These are phyloP conservation scores for Rattus rattus DNA, from an alignment of 2,113 vertebrate genomes.

Conservation along the genomic window DNA sequence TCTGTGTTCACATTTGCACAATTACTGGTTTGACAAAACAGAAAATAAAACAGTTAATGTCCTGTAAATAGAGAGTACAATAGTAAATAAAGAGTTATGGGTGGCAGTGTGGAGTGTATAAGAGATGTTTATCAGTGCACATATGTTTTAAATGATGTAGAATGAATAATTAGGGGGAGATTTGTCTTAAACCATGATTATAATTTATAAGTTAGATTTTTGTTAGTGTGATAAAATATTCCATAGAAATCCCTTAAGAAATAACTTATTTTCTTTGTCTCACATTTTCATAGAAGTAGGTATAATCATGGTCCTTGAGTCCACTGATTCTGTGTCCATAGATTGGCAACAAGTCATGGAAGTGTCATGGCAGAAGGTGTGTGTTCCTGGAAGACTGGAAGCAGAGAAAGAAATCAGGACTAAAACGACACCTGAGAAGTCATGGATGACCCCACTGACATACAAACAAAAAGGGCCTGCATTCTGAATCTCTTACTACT, in stretches of 20 bases:
- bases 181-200: background rate
- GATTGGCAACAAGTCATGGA: background rate
- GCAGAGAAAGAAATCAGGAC: background rate
- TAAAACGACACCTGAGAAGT: too few relatives aligned
- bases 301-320: background rate
- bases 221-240: background rate
- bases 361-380: too few relatives aligned
- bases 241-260: background rate
- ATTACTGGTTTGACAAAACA: background rate
- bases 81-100: accelerated
- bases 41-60: background rate
- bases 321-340: background rate
- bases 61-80: too few relatives aligned
- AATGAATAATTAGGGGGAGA: background rate
- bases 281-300: background rate
- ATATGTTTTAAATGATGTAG: background rate
- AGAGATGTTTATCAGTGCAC: background rate
- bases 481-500: background rate
- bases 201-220: background rate
- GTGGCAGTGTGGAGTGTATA: accelerated
- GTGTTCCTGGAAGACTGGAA: background rate
- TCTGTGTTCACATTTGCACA: background rate
- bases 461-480: background rate
- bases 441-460: background rate
- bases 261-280: background rate